Evolutionary conservation across 64 coral and sea anemone species (phyloP).

Genomic region (Montipora efflorescens): DNA sequence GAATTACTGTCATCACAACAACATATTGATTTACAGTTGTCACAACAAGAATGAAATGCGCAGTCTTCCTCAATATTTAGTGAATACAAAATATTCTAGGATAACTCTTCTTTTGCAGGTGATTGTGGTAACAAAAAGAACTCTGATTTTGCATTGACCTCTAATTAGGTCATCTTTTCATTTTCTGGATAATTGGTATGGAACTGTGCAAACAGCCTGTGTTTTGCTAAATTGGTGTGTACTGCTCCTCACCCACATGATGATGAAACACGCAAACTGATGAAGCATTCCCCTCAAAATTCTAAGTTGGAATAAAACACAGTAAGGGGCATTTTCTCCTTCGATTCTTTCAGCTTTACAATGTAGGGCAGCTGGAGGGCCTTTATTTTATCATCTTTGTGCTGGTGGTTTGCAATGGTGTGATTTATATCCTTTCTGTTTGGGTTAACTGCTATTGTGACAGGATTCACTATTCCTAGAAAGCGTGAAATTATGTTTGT

Average conservation of each 20-base stretch:
- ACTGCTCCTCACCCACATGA: no score
- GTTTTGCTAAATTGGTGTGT: conserved; percentile 29
- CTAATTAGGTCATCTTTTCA: not conserved
- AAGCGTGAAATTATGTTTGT: conserved; percentile 7
- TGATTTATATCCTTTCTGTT: not conserved
- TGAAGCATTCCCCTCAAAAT: no score
- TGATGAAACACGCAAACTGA: no score
- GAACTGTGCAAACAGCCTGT: conserved; percentile 64
- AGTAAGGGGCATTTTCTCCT: no score
- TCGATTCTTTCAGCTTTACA: no score
- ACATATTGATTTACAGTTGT: not conserved
- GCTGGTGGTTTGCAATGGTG: no score
- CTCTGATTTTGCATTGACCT: conserved; percentile 21
- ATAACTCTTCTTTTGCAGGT: no score
- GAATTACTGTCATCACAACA: no score
- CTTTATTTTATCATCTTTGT: no score
- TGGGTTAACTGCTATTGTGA: conserved; percentile 22
- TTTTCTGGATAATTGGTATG: conserved; percentile 8
- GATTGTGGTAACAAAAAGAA: conserved; percentile 49
- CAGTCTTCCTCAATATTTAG: not conserved
- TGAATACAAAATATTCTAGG: not conserved
- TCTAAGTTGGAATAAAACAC: no score
- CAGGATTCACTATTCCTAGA: not conserved
- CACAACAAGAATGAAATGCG: not conserved
- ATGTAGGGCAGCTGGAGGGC: no score